Conservation (phyloP, 2,113 vertebrate species). For the Lepus europaeus region DNA sequence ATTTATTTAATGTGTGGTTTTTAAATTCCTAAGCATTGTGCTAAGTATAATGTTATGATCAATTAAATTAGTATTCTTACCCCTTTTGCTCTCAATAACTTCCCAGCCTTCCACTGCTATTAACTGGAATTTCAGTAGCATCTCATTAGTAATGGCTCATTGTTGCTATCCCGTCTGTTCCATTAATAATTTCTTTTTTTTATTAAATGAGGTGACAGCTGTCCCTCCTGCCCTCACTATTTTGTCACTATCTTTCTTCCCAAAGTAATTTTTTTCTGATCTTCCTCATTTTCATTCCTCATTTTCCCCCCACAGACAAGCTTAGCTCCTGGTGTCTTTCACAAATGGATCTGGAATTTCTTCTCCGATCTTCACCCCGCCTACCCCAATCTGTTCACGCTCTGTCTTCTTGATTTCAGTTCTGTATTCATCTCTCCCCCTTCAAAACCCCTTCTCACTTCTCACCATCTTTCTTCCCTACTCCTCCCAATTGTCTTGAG, state of each 20-base stretch:
- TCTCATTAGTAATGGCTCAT: slow-evolving; percentile 52
- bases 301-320: slow-evolving; percentile 32
- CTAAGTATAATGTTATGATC: slow-evolving; percentile 75
- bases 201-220: slow-evolving; percentile 75
- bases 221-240: slow-evolving; percentile 61
- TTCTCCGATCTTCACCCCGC: slow-evolving; percentile 70
- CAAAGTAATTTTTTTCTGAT: slow-evolving; percentile 59
- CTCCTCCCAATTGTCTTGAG: neutral
- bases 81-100: slow-evolving; percentile 72
- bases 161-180: slow-evolving; percentile 58
- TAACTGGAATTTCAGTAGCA: slow-evolving; percentile 66
- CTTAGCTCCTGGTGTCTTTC: slow-evolving; percentile 72
- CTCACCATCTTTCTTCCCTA: neutral
- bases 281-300: slow-evolving; percentile 39
- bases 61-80: slow-evolving; percentile 75
- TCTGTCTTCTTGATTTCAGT: slow-evolving; percentile 70
- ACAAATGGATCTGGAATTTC: slow-evolving; percentile 76
- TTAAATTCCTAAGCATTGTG: slow-evolving; percentile 71
- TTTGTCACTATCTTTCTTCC: slow-evolving; percentile 67
- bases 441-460: slow-evolving; percentile 54
- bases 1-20: slow-evolving; percentile 78
- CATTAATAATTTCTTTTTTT: slow-evolving; percentile 74
- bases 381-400: slow-evolving; percentile 81
- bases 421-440: slow-evolving; percentile 56
- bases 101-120: slow-evolving; percentile 59